phyloP scores from a whole-genome alignment of 2,113 vertebrate genomes.

The Lepus timidus region DNA sequence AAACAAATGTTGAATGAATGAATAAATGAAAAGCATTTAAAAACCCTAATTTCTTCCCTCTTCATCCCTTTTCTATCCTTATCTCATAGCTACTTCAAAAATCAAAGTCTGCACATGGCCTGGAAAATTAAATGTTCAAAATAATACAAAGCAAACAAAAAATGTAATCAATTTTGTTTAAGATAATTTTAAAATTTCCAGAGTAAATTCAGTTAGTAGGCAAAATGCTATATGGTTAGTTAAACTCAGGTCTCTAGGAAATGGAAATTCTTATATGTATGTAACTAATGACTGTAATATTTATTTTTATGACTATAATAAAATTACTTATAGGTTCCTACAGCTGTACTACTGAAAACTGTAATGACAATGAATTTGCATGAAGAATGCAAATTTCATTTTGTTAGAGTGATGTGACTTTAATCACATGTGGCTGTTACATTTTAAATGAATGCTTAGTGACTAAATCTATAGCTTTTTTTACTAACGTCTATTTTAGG shows the following conservation, averaged over 20 bases:
- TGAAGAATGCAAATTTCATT: constrained; percentile 69
- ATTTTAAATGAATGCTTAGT: constrained; percentile 84
- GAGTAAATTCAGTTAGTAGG: neutral
- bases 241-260: neutral
- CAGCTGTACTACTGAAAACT: neutral
- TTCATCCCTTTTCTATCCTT: neutral
- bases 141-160: neutral
- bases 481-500: constrained; percentile 74
- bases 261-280: neutral
- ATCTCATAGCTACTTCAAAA: neutral
- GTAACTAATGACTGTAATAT: constrained; percentile 35
- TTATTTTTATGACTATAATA: neutral
- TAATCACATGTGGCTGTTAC: constrained; percentile 72
- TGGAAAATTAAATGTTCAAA: neutral
- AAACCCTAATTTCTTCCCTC: neutral
- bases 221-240: neutral
- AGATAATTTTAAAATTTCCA: constrained; percentile 25
- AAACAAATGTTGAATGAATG: constrained; percentile 5
- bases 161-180: neutral
- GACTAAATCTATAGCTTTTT: constrained; percentile 78
- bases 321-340: constrained; percentile 6
- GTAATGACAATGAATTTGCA: neutral
- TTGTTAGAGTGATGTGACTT: constrained; percentile 64
- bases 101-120: neutral
- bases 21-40: constrained; percentile 2